Conservation (phyloP, 2,888 invertebrate species). For the Chrysomela aeneicollis region DNA sequence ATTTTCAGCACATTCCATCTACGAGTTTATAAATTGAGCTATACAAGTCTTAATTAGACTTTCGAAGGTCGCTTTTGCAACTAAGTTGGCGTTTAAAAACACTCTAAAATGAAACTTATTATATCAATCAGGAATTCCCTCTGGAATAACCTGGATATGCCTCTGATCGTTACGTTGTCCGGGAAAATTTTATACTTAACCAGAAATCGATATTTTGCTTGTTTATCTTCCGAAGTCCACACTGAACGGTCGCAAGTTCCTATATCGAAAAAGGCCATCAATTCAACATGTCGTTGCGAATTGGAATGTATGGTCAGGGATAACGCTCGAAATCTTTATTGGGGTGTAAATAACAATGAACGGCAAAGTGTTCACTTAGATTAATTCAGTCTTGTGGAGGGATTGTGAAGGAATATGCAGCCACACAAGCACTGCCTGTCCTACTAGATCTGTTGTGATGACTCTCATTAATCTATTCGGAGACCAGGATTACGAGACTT, state of each 20-base stretch:
- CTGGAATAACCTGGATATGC: neutral
- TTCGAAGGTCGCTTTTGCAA: too few species aligned
- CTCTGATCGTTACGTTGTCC: neutral
- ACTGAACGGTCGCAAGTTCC: neutral
- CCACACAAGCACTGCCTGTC: too few species aligned
- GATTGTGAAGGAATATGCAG: too few species aligned
- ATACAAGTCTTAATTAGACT: too few species aligned
- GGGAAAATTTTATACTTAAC: neutral
- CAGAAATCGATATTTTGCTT: neutral
- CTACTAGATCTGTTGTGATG: too few species aligned
- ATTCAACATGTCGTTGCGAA: conserved; percentile 1
- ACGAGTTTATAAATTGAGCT: too few species aligned
- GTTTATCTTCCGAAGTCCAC: neutral
- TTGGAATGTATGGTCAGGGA: conserved; percentile 5
- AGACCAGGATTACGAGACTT: too few species aligned
- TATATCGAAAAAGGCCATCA: neutral
- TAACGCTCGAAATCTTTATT: neutral
- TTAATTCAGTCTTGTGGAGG: too few species aligned
- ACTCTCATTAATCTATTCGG: too few species aligned
- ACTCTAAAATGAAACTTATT: too few species aligned
- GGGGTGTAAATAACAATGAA: conserved; percentile 5
- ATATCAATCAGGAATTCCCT: neutral
- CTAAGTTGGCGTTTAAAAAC: too few species aligned
- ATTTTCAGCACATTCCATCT: too few species aligned
- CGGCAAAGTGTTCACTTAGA: neutral